A percentile compares a stretch with the other conserved stretches of the same genome.
Conservation (phyloP, 2,797 vertebrate species). For the Oreonectes daqikongensis region DNA sequence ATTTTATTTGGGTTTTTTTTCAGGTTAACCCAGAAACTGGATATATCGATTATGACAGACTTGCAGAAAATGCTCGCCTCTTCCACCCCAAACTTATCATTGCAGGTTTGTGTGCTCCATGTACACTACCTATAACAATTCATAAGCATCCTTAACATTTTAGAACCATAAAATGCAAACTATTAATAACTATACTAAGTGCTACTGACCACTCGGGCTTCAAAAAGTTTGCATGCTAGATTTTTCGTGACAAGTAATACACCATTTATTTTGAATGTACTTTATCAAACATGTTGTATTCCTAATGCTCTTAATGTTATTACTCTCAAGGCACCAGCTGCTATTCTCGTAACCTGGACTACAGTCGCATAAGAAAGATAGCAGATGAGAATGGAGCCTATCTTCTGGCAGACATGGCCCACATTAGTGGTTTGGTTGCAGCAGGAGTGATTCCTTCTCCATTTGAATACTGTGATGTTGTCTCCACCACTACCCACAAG, state of each 20-base stretch:
- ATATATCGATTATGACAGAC: slow-evolving; percentile 89
- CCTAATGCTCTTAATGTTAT: not conserved
- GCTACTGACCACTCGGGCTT: too few species aligned
- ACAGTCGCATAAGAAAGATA: slow-evolving; percentile 84
- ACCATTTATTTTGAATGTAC: too few species aligned
- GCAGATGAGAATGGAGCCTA: slow-evolving; percentile 84
- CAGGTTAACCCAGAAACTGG: slow-evolving; percentile 91
- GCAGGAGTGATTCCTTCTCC: slow-evolving; percentile 90
- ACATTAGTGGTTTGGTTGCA: slow-evolving; percentile 93
- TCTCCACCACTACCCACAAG: slow-evolving; percentile 96
- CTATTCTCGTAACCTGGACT: slow-evolving; percentile 95
- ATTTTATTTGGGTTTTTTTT: not conserved
- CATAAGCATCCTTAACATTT: not conserved
- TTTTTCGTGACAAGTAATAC: too few species aligned
- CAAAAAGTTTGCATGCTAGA: too few species aligned
- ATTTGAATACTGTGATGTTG: slow-evolving; percentile 88
- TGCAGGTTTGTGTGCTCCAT: slow-evolving; percentile 76
- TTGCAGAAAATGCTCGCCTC: slow-evolving; percentile 88
- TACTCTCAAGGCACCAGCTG: slow-evolving; percentile 85
- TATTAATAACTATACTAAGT: too few species aligned
- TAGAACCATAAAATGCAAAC: too few species aligned
- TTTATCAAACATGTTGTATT: too few species aligned
- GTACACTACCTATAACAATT: not conserved
- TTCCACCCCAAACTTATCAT: slow-evolving; percentile 95
- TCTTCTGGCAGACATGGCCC: slow-evolving; percentile 96